Percentiles rank a stretch among this genome's conserved stretches.
phyloP scores from a whole-genome alignment of 2,113 vertebrate genomes.

The Oriolus oriolus region DNA sequence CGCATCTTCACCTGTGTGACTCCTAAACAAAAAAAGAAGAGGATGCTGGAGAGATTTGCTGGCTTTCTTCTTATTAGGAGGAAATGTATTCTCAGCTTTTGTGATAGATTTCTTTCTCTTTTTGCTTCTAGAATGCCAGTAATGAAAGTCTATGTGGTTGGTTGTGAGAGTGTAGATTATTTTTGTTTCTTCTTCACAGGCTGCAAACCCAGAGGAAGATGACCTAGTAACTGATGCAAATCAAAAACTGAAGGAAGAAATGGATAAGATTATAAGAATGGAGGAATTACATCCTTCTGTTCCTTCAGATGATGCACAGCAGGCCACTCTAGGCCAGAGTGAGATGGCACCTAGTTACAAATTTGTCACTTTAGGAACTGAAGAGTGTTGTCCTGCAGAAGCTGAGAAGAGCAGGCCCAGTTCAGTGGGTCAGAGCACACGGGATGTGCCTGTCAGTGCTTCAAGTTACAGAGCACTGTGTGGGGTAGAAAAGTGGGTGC shows the following conservation, averaged over 20 bases:
- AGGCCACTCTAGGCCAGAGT: background rate
- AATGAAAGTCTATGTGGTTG: background rate
- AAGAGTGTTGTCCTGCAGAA: slow-evolving; percentile 6
- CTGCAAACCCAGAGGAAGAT: slow-evolving; percentile 14
- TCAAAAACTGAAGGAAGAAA: slow-evolving; percentile 24
- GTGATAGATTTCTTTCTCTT: background rate
- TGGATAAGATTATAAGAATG: background rate
- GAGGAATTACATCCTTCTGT: slow-evolving; percentile 2
- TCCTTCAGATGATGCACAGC: background rate
- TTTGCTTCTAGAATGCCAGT: background rate
- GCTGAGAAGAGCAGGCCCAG: background rate
- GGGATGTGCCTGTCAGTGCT: slow-evolving; percentile 21
- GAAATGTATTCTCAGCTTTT: background rate
- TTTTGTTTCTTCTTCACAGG: slow-evolving; percentile 26
- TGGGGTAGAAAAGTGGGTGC: slow-evolving; percentile 73
- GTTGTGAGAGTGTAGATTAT: background rate
- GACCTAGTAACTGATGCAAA: background rate
- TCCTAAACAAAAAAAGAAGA: background rate
- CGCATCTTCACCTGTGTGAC: background rate
- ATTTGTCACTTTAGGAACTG: background rate
- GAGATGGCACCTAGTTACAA: background rate
- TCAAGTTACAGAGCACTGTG: slow-evolving; percentile 80
- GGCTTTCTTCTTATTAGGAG: background rate
- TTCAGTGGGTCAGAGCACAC: background rate
- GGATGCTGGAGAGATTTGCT: background rate